Conservation (phyloP, 1,140 invertebrate species). For the Helicoverpa zea region DNA sequence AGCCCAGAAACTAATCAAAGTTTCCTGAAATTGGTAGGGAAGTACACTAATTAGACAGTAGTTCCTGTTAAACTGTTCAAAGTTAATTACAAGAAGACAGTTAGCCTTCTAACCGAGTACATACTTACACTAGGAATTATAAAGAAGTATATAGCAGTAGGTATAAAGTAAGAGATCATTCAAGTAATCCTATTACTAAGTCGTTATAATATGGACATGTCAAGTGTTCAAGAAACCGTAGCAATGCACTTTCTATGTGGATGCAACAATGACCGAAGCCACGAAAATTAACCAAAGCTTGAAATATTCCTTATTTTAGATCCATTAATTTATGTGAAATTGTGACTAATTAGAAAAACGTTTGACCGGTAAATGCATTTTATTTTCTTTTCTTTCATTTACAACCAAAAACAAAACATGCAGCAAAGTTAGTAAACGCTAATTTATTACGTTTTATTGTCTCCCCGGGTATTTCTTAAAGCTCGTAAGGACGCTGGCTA, state of each 20-base stretch:
- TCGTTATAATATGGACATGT: constrained; percentile 14
- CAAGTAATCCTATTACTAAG: constrained; percentile 16
- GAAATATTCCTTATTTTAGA: not conserved
- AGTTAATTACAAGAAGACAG: not conserved
- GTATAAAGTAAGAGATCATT: not conserved
- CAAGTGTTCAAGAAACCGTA: constrained; percentile 8
- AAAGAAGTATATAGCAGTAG: not conserved
- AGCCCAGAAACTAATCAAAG: constrained; percentile 13
- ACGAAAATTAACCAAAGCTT: constrained; percentile 14
- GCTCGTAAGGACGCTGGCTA: too few relatives aligned
- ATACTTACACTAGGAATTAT: not conserved
- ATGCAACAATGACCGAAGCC: constrained; percentile 5
- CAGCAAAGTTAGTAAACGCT: not conserved
- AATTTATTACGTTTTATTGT: not conserved
- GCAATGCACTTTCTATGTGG: not conserved
- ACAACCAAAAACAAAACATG: not conserved
- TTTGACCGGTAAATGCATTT: not conserved
- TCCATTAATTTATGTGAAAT: too few relatives aligned
- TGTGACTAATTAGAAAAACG: too few relatives aligned
- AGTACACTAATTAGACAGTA: not conserved
- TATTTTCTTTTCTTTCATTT: not conserved
- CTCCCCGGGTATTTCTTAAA: not conserved
- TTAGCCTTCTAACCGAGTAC: not conserved
- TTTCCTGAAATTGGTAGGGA: not conserved
- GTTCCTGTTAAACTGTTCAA: constrained; percentile 14